Conservation (phyloP, 2,888 invertebrate genomes). For the Agonum fuliginosum region DNA sequence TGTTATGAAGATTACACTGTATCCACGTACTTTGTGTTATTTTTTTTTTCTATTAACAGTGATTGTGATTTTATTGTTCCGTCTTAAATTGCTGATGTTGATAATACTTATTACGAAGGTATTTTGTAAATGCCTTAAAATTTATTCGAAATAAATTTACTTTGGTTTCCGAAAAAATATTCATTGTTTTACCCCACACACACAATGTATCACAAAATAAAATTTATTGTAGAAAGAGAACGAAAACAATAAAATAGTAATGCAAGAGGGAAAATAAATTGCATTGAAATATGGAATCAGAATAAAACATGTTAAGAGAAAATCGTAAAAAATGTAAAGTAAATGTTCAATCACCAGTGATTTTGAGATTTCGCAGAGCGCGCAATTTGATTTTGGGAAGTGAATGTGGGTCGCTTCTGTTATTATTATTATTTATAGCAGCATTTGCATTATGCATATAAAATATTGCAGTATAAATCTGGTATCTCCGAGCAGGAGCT, state of each 20-base stretch:
- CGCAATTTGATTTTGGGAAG: conserved; percentile 40
- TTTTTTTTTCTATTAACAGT: too few relatives aligned
- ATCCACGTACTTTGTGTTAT: too few relatives aligned
- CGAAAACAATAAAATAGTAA: conserved; percentile 9
- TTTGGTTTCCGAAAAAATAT: too few relatives aligned
- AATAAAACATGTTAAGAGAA: conserved; percentile 11
- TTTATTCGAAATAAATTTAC: too few relatives aligned
- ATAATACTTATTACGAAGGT: too few relatives aligned
- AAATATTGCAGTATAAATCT: conserved; percentile 50
- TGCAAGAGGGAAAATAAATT: not conserved
- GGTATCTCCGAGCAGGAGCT: conserved; percentile 36
- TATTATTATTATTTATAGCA: conserved; percentile 54
- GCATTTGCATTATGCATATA: conserved; percentile 54
- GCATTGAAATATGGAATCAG: conserved; percentile 10
- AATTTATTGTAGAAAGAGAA: too few relatives aligned
- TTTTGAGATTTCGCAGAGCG: conserved; percentile 3
- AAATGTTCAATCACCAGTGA: conserved; percentile 42
- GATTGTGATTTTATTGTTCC: too few relatives aligned
- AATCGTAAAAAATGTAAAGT: conserved; percentile 40
- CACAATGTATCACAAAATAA: too few relatives aligned
- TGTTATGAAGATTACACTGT: too few relatives aligned
- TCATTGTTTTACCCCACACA: too few relatives aligned
- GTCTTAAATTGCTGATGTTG: too few relatives aligned
- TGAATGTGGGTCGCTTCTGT: conserved; percentile 40
- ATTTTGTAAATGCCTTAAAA: too few relatives aligned